These are phyloP conservation scores for Euglossa dilemma DNA, from an alignment of 1,140 invertebrate species.

Conservation along the genomic window DNA sequence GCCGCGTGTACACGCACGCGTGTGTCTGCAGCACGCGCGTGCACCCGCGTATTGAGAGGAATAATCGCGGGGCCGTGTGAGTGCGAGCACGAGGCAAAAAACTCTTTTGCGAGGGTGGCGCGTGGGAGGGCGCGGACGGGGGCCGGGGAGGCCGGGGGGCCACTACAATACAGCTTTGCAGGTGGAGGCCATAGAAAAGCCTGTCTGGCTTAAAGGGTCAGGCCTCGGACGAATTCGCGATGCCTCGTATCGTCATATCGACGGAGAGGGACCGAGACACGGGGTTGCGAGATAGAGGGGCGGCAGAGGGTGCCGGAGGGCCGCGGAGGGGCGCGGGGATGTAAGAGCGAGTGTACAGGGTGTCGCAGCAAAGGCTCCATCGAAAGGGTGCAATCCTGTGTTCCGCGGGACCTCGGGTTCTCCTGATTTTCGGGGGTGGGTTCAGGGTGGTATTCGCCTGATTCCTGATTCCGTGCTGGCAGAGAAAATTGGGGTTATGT, in stretches of 20 bases:
- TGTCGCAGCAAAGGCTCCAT: too few species aligned
- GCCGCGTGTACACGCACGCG: slow-evolving; percentile 47
- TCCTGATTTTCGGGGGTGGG: too few species aligned
- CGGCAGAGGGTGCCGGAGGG: not conserved
- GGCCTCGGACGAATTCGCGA: slow-evolving; percentile 67
- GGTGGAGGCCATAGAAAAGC: slow-evolving; percentile 78
- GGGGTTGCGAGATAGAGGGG: not conserved
- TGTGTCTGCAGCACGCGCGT: slow-evolving; percentile 34
- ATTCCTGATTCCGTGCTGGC: too few species aligned
- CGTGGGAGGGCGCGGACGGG: not conserved
- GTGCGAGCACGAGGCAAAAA: slow-evolving; percentile 70
- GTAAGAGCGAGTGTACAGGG: not conserved
- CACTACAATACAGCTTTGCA: slow-evolving; percentile 71
- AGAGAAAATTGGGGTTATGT: too few species aligned
- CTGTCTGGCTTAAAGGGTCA: slow-evolving; percentile 80
- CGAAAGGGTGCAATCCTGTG: too few species aligned
- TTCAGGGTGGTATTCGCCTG: too few species aligned
- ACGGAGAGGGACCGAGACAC: not conserved
- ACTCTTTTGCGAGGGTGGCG: slow-evolving; percentile 69
- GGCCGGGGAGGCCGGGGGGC: not conserved
- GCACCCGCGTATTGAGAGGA: slow-evolving; percentile 29
- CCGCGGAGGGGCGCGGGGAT: not conserved
- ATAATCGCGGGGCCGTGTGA: slow-evolving; percentile 60
- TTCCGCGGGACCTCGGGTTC: too few species aligned
- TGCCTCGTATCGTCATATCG: slow-evolving; percentile 40